phyloP scores from a whole-genome alignment of 2,113 vertebrate genomes.

The Spizaetus ornatus region DNA sequence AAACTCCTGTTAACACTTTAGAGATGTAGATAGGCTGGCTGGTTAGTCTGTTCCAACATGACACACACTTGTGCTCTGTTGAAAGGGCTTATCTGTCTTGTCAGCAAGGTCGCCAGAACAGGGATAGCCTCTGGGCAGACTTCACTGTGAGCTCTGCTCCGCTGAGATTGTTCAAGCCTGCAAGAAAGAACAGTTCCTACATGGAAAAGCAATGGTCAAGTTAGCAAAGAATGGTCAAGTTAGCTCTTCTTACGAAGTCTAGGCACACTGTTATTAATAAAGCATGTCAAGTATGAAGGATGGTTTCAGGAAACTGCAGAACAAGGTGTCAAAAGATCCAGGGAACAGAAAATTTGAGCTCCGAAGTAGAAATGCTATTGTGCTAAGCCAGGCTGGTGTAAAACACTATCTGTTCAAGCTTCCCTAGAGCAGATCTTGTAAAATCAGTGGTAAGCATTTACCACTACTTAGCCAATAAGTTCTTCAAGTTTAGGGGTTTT shows the following conservation, averaged over 20 bases:
- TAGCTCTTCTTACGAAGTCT: neutral
- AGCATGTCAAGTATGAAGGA: neutral
- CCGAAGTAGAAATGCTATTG: neutral
- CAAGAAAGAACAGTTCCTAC: neutral
- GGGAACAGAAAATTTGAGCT: neutral
- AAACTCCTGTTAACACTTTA: conserved; percentile 45
- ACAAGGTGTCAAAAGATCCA: neutral
- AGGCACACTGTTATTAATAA: neutral
- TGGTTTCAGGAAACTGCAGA: neutral
- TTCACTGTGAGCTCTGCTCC: neutral
- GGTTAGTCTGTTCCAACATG: neutral
- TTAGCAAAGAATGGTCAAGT: neutral
- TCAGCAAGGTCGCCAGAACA: neutral
- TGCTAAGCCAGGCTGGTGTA: neutral
- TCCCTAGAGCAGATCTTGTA: neutral
- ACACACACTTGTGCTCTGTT: conserved; percentile 29
- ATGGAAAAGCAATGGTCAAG: neutral
- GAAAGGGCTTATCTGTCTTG: conserved; percentile 44
- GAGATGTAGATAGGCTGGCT: neutral
- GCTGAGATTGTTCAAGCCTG: neutral
- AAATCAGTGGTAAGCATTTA: neutral
- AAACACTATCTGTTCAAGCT: neutral
- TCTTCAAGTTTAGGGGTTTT: neutral
- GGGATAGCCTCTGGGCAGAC: neutral
- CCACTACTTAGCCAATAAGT: neutral